Evolutionary conservation across 2,888 invertebrate species (phyloP), one percentile per base, ranked within the genome.

Genomic region (Scaeva pyrastri): DNA sequence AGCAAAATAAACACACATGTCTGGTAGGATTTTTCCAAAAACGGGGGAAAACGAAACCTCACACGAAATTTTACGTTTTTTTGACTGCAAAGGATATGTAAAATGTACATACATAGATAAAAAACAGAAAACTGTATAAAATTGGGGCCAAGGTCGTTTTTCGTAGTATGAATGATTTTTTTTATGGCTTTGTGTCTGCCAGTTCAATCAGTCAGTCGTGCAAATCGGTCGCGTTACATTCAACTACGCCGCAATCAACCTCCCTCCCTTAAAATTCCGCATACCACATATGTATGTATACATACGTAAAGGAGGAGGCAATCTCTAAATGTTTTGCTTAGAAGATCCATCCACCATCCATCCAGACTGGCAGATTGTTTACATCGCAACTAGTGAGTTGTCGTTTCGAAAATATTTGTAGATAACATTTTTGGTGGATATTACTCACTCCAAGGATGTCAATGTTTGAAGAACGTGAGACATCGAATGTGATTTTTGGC

Each of bases 121-220:
- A 58, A 58, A 73, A 43, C n/a, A 41, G 58, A 56, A 82, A 31
- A 73, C 31, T 11, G 56, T 52, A 58, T 58, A 16, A 58, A 71
- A 74, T 64, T 68, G 81, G 77, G 81, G 76, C 82, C 86, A 86
- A 81, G 82, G 81, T 78, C 86, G 81, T 77, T 71, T 64, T 8
- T 45, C 5, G 14, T 41, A 56, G 56, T 81, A 74, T 10, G 66
- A 41, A 72, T 48, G 26, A 58, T 70, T 68, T 75, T 68, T 75
- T 85, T 39, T 77, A 60, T 70, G 73, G 70, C 77, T 64, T 80
- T 80, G 55, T 71, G 86, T 78, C 77, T 82, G 60, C 52, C 77
- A 52, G 74, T 74, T 82, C 86, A 86, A 86, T 86, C 82, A 86
- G 77, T 78, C 86, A 82, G 86, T 82, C 82, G 86, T 86, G 86